phyloP scores from a whole-genome alignment of 2,797 vertebrate species.

The Lateolabrax maculatus region DNA sequence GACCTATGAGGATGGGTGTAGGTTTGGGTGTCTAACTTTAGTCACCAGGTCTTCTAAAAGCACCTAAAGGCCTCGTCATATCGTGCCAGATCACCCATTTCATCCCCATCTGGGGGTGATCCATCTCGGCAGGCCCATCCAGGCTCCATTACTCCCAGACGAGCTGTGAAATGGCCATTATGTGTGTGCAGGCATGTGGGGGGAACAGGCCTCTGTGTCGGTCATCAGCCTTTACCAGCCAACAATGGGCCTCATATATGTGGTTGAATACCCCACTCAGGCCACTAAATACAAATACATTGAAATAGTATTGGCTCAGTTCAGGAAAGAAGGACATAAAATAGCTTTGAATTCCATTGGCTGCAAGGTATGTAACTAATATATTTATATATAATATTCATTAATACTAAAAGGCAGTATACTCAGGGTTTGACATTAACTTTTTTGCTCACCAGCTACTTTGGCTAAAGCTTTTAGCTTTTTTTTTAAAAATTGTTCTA shows the following conservation, averaged over 20 bases:
- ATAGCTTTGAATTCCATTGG: constrained; percentile 22
- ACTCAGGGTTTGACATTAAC: too few species aligned
- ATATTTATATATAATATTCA: too few species aligned
- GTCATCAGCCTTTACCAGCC: constrained; percentile 67
- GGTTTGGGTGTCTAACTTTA: constrained; percentile 52
- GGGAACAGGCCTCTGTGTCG: constrained; percentile 68
- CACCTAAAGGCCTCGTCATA: constrained; percentile 77
- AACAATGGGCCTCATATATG: constrained; percentile 66
- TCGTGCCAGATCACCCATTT: constrained; percentile 82
- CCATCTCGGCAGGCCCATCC: constrained; percentile 74
- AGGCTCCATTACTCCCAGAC: constrained; percentile 83
- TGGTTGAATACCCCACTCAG: constrained; percentile 58
- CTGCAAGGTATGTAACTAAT: background rate
- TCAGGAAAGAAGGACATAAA: constrained; percentile 19
- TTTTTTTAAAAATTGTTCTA: too few species aligned
- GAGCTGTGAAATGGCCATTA: constrained; percentile 85
- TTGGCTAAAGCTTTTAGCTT: too few species aligned
- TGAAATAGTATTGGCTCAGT: constrained; percentile 41
- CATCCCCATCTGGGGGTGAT: constrained; percentile 81
- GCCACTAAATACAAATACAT: constrained; percentile 61
- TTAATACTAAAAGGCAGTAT: too few species aligned
- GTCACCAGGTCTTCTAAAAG: constrained; percentile 61
- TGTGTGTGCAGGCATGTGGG: constrained; percentile 80
- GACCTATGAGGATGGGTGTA: constrained; percentile 17
- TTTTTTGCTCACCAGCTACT: too few species aligned